Base-by-base conservation (phyloP, 1,140 invertebrate genomes). In the Dolichoris vasculosae region DNA sequence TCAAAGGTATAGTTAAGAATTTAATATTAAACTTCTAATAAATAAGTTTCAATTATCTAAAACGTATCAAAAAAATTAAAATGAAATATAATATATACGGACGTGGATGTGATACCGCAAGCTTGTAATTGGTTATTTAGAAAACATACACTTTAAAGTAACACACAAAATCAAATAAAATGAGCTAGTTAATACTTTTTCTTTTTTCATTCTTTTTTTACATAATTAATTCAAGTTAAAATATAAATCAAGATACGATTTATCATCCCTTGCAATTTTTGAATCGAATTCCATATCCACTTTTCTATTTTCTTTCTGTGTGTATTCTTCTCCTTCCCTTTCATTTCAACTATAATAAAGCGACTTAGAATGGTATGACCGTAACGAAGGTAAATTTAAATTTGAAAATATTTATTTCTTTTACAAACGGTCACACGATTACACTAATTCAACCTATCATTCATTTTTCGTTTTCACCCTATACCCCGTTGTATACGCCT, bases 231-330 rank as follows among this genome's bases (percentile, higher is more conserved):
- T 89, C 85, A 90, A 89, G 88, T 88, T 89, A 89, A 92, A 93
- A 93, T 93, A 87, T 86, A 91, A 92, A 93, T 93, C 89, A 89
- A 93, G 93, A 93, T 91, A 89, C 89, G 91, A 93, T 93, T 93
- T 93, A 89, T 90, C 88, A 85, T 90, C 89, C 92, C 90, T 87
- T 89, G 83, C 85, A 88, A 87, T 87, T 88, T 48, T 89, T 77
- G 64, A 81, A 82, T 82, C 69, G 51, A 83, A 78, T 81, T 48
- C 76, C 23, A 17, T 15, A 26, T 23, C 11, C 26, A 23, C 23
- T 3, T 48, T 38, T 38, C 48, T 38, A 43, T 23, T 2, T 35
- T 38, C 48, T 38, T 63, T 23, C 3, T 35, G 15, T 40, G 26
- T 38, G n/a, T 30, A 77, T 13, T 20, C n/a, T 32, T 17, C 17